phyloP scores from a whole-genome alignment of 2,797 vertebrate genomes.

The Acanthopagrus latus region DNA sequence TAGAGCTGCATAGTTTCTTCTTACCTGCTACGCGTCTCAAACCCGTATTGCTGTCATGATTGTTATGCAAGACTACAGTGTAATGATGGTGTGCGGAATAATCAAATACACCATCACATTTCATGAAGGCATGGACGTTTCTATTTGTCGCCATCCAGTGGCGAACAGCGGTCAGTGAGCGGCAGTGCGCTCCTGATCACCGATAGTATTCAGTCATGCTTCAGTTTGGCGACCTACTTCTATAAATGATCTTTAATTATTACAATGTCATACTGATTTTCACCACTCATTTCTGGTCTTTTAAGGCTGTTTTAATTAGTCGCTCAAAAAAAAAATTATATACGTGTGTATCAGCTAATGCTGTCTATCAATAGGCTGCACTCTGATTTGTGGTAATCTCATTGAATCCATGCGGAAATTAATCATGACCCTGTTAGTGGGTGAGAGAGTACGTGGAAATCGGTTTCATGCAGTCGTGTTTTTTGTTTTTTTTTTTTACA shows the following conservation, averaged over 20 bases:
- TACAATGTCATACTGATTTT: not conserved
- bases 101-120: constrained; percentile 74
- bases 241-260: not conserved
- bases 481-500: not conserved
- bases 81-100: constrained; percentile 75
- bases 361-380: not conserved
- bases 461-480: not conserved
- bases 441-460: not conserved
- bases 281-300: not conserved
- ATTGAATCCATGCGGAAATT: constrained; percentile 18
- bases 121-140: constrained; percentile 17
- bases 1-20: constrained; percentile 14
- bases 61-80: constrained; percentile 80
- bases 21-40: constrained; percentile 76
- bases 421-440: not conserved
- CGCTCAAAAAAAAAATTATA: constrained; percentile 8
- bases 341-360: not conserved
- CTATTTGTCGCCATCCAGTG: constrained; percentile 78
- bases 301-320: not conserved
- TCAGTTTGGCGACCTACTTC: constrained; percentile 44
- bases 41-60: constrained; percentile 77
- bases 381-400: constrained; percentile 7
- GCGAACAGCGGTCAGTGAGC: not conserved
- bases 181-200: constrained; percentile 11
- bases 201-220: not conserved